Evolutionary conservation across 2,113 vertebrate genomes (phyloP).

Genomic region (Deroptyus accipitrinus): DNA sequence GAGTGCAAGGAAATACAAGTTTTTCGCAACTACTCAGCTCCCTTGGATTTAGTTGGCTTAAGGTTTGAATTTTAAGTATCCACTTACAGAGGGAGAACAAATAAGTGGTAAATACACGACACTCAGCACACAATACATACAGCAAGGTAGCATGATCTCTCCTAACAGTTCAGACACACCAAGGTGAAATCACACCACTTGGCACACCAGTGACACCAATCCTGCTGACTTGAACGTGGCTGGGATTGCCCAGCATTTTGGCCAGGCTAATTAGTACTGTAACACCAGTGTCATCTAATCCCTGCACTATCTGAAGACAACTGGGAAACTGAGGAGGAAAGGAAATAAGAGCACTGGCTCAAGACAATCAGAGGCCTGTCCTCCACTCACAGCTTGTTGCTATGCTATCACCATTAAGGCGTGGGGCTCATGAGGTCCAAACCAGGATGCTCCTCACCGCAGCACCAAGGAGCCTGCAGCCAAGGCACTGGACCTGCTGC

Average conservation of each 20-base stretch:
- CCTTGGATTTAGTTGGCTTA: not conserved
- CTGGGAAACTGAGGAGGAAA: not conserved
- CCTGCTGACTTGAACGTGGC: not conserved
- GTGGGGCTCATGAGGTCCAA: fast-evolving
- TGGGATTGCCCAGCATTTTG: not conserved
- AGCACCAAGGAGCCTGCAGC: not conserved
- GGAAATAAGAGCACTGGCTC: not conserved
- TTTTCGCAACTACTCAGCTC: not conserved
- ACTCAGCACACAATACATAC: not conserved
- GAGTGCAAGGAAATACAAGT: not conserved
- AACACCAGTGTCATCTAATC: not conserved
- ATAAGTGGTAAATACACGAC: not conserved
- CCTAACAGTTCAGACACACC: not conserved
- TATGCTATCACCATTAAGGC: not conserved
- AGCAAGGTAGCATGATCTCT: not conserved
- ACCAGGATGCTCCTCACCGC: fast-evolving
- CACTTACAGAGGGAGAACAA: not conserved
- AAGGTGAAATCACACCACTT: not conserved
- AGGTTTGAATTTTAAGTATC: not conserved
- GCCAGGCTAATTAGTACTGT: not conserved
- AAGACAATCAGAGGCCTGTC: not conserved
- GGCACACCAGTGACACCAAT: not conserved
- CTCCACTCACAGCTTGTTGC: not conserved
- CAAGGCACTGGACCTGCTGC: not conserved
- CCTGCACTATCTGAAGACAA: not conserved